These are phyloP conservation scores for Fragum fragum DNA, from an alignment of 2,888 invertebrate genomes.

Conservation along the genomic window DNA sequence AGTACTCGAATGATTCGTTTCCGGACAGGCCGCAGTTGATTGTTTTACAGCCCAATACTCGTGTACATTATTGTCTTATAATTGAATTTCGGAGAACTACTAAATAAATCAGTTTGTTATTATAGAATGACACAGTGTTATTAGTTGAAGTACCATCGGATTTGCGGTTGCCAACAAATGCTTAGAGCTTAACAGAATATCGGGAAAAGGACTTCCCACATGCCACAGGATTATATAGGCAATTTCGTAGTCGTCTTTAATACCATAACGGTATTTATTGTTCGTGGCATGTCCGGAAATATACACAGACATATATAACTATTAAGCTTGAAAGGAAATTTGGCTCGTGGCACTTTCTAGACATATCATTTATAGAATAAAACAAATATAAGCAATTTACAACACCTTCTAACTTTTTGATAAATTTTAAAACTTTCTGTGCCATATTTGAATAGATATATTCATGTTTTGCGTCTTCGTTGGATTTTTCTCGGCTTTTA, in stretches of 20 bases:
- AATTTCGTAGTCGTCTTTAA: not conserved
- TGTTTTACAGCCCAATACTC: not conserved
- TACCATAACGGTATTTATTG: not conserved
- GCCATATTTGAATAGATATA: too few species aligned
- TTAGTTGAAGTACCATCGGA: not conserved
- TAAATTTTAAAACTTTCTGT: too few species aligned
- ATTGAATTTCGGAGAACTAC: conserved; percentile 3
- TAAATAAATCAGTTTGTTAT: conserved; percentile 6
- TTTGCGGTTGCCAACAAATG: not conserved
- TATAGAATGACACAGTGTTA: not conserved
- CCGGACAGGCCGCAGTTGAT: not conserved
- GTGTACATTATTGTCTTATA: conserved; percentile 3
- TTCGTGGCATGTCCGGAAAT: too few species aligned
- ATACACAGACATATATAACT: too few species aligned
- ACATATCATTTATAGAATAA: too few species aligned
- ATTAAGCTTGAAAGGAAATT: too few species aligned
- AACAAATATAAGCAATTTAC: too few species aligned
- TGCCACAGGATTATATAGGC: not conserved
- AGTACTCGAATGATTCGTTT: too few species aligned
- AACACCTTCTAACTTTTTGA: too few species aligned
- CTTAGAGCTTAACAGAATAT: not conserved
- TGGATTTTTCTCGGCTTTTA: too few species aligned
- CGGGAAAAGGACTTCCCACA: not conserved
- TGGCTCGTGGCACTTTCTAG: too few species aligned
- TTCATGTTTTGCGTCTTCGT: too few species aligned